Base-by-base conservation (phyloP, 1,140 invertebrate species). In the Epicauta chinensis region DNA sequence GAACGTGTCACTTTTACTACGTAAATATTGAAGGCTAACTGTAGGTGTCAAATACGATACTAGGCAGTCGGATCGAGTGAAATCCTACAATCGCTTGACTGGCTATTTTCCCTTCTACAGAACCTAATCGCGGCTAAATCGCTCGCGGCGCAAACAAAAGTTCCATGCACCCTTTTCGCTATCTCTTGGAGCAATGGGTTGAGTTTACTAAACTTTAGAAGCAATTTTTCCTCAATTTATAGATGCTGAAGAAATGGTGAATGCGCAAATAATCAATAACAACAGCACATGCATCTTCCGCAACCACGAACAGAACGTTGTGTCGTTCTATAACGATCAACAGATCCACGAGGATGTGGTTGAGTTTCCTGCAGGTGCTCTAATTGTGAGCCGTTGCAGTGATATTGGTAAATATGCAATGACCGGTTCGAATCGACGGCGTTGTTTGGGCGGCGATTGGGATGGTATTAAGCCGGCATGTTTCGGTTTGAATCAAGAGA, bases 401-500 rank as follows among this genome's bases (percentile, higher is more conserved):
- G 89, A 91, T 61, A 89, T 91, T 55, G 89, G 81, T 76, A 40
- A 81, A 77, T 73, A 74, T 62, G 69, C 75, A 1, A 71, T 83
- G 66, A 73, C 23, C 62, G 68, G 68, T 14, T 71, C 76, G 2
- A 81, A 78, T 38, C 74, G 74, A 3, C 68, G 87, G 12, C 77
- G 76, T 44, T 92, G 89, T 65, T 71, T 83, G 14, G 78, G 81
- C 36, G 87, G 88, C 0, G 79, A 84, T 17, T 92, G 88, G 88
- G 81, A 86, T 34, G 87, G 87, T 7, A 74, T 77, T 0, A 86
- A 84, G 58, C 86, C 88, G 6, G 75, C 79, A 2, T 92, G 89
- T 67, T 82, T 84, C 59, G 87, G 88, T 1, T 74, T 91, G 0
- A 90, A 87, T 64, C 89, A 91, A 70, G 83, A 87, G 64, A 86